A percentile compares a stretch with the other conserved stretches of the same genome.
These are phyloP conservation scores for Trachythela sp. DNA, from an alignment of 64 coral and sea anemone species.

Conservation along the genomic window DNA sequence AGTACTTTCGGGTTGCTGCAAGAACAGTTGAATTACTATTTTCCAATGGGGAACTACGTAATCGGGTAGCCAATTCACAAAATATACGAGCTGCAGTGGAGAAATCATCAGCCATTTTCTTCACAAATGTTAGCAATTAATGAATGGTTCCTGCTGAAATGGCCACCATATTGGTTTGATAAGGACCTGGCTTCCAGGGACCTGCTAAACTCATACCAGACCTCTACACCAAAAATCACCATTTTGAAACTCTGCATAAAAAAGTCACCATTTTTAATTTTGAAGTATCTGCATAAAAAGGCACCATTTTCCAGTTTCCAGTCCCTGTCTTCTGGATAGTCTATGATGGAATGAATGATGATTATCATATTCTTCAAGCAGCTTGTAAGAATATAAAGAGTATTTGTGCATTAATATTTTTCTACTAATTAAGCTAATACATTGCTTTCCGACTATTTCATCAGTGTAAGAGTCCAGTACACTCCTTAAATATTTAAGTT, in stretches of 20 bases:
- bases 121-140: not conserved
- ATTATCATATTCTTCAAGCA: no score
- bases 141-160: not conserved
- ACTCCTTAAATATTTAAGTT: no score
- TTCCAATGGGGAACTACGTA: not conserved
- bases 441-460: no score
- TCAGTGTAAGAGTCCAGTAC: no score
- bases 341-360: no score
- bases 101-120: not conserved
- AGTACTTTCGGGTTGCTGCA: not conserved
- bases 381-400: no score
- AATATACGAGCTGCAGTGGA: not conserved
- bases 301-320: no score
- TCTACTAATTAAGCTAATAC: no score
- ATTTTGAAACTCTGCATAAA: conserved; percentile 12
- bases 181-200: not conserved
- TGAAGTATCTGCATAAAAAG: no score
- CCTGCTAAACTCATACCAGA: conserved; percentile 5
- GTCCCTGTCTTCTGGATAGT: no score
- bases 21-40: not conserved
- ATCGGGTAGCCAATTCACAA: not conserved
- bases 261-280: conserved; percentile 30
- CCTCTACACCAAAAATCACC: no score
- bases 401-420: no score
- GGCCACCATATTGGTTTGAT: not conserved